These are phyloP conservation scores for Chlamydotis undulata DNA, from an alignment of 2,113 vertebrate species.

Conservation along the genomic window DNA sequence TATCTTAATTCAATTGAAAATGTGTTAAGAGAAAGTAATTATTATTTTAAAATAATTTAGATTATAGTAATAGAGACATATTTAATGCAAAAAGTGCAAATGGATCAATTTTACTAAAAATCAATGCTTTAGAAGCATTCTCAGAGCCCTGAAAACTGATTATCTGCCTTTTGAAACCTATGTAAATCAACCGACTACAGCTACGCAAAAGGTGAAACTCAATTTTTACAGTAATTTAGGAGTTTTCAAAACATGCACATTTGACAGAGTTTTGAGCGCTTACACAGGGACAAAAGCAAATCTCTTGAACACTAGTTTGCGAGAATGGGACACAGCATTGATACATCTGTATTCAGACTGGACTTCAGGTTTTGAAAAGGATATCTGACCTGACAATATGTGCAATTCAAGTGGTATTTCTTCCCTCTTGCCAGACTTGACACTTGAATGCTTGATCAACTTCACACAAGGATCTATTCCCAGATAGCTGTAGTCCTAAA, in stretches of 20 bases:
- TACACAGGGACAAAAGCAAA: not conserved
- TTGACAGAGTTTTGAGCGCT: not conserved
- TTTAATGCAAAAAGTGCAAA: not conserved
- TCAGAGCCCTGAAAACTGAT: not conserved
- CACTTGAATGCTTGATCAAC: not conserved
- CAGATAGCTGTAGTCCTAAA: not conserved
- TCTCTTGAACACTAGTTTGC: not conserved
- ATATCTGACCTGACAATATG: not conserved
- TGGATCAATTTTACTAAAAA: not conserved
- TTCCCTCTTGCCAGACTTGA: not conserved
- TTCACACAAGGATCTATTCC: not conserved
- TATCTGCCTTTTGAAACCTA: not conserved
- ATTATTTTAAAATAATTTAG: not conserved
- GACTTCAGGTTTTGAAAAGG: not conserved
- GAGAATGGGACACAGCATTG: not conserved
- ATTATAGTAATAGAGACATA: not conserved
- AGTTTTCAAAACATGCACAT: not conserved
- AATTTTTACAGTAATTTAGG: not conserved
- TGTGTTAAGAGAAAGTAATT: not conserved
- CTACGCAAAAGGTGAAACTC: not conserved
- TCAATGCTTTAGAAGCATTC: not conserved
- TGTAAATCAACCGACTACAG: not conserved
- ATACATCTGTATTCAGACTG: not conserved
- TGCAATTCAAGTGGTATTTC: not conserved
- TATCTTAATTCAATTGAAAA: not conserved